Evolutionary conservation across 2,797 vertebrate species (phyloP), one percentile per base, ranked within the genome.

Genomic region (Periophthalmus magnuspinnatus): DNA sequence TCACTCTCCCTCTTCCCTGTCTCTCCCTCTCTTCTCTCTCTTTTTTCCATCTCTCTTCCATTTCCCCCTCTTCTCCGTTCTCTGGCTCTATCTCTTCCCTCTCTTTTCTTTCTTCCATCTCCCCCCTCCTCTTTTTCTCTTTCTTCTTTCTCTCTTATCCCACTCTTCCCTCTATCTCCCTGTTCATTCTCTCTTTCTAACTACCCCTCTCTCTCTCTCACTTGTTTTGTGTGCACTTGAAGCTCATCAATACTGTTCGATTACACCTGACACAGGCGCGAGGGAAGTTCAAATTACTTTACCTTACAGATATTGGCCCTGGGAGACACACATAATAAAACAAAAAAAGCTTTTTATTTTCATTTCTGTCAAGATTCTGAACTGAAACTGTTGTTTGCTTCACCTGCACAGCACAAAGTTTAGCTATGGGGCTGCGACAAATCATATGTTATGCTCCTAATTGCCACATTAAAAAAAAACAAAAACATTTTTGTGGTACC

Each of bases 241-340:
- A 10, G 28, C 52, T 14, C 17, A 14, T 38, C 24, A 38, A n/a
- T 21, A 59, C 55, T 54, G 24, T 38, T 70, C 72, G 38, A 72
- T 81, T 71, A 36, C 63, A 71, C 80, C 81, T 61, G 19, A 24
- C n/a, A 41, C 47, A 17, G 0, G 0, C 33, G n/a, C 34, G 64
- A 66, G 16, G 2, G 69, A 68, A 52, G 61, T 59, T 59, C 70
- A 76, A 71, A 82, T 86, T 76, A 60, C 67, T 72, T 73, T 81
- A 82, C 72, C 78, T 68, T 33, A 24, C 13, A 36, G 33, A 75
- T 38, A 22, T 3, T n/a, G 13, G 36, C 33, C 2, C 21, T 6
- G 14, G 64, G 60, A 41, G 60, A 62, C 4, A 21, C 21, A 45
- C n/a, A 62, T 62, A 41, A 62, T 13, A 55, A 55, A 52, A 61